Percentiles rank a stretch among this genome's conserved stretches.
These are phyloP conservation scores for Trachemys scripta DNA, from an alignment of 2,113 vertebrate genomes.

Conservation along the genomic window DNA sequence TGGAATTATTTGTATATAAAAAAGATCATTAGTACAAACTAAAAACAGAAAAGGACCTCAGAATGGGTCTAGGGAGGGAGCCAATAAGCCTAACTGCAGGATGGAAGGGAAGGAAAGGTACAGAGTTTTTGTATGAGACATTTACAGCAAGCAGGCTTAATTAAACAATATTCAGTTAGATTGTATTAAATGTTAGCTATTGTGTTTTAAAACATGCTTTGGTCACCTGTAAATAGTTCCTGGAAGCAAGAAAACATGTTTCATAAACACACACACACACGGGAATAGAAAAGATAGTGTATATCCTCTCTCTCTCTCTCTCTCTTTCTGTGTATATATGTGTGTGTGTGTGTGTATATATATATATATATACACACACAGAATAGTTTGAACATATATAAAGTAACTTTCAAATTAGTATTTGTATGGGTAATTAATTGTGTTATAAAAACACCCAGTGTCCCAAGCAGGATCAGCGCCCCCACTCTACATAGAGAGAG, in stretches of 20 bases:
- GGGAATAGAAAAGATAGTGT: not conserved
- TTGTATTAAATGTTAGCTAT: not conserved
- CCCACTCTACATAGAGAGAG: too few species aligned
- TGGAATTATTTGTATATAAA: constrained; percentile 64
- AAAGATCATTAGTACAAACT: constrained; percentile 73
- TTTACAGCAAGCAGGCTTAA: constrained; percentile 28
- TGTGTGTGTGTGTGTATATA: too few species aligned
- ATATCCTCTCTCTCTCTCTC: too few species aligned
- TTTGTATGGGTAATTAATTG: too few species aligned
- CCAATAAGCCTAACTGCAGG: constrained; percentile 9
- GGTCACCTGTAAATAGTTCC: not conserved
- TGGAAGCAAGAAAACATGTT: not conserved
- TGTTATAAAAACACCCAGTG: too few species aligned
- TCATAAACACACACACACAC: not conserved
- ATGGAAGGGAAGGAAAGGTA: constrained; percentile 39
- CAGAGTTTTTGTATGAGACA: constrained; percentile 30
- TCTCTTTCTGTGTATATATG: too few species aligned
- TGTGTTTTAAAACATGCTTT: constrained; percentile 1
- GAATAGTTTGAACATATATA: too few species aligned
- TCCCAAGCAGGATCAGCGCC: too few species aligned
- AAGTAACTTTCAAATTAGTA: too few species aligned
- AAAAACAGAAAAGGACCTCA: constrained; percentile 60
- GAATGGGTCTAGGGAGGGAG: constrained; percentile 44
- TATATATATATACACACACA: too few species aligned
- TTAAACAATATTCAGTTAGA: not conserved